Percentiles rank a stretch among this genome's conserved stretches.
phyloP scores from a whole-genome alignment of 2,113 vertebrate genomes.

The Platycercus adscitus region DNA sequence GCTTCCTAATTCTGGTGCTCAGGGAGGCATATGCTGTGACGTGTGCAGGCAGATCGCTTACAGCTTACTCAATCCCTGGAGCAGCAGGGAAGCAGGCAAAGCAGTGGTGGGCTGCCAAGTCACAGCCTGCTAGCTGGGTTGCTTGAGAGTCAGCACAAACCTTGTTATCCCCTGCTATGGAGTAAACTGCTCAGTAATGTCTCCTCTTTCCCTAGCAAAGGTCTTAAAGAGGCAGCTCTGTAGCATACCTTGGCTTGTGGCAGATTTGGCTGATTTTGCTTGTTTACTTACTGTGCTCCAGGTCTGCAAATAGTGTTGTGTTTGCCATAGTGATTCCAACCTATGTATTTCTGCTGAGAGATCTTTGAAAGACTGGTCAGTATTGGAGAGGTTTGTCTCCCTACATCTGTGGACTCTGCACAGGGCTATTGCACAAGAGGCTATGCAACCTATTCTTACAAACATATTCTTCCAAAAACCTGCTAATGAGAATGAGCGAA shows the following conservation, averaged over 20 bases:
- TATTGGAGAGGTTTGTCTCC: not conserved
- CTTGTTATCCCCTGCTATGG: not conserved
- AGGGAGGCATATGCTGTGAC: not conserved
- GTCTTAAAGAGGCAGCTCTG: not conserved
- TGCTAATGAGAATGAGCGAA: not conserved
- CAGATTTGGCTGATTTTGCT: not conserved
- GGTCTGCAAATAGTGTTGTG: not conserved
- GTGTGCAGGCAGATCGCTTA: not conserved
- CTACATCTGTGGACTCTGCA: not conserved
- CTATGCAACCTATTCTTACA: not conserved
- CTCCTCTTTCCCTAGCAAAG: not conserved
- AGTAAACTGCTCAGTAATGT: not conserved
- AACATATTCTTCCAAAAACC: not conserved
- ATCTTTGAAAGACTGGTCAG: not conserved
- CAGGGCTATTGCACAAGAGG: not conserved
- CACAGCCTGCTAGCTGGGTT: not conserved
- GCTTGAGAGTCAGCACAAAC: not conserved
- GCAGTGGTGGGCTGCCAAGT: not conserved
- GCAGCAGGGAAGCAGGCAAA: not conserved
- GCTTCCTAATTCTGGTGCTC: not conserved
- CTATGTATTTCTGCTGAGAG: not conserved
- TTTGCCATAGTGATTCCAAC: not conserved
- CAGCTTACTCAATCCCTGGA: not conserved
- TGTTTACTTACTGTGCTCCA: not conserved
- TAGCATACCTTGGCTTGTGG: not conserved